Conservation (phyloP, 2,797 vertebrate species). For the Acanthopagrus latus region DNA sequence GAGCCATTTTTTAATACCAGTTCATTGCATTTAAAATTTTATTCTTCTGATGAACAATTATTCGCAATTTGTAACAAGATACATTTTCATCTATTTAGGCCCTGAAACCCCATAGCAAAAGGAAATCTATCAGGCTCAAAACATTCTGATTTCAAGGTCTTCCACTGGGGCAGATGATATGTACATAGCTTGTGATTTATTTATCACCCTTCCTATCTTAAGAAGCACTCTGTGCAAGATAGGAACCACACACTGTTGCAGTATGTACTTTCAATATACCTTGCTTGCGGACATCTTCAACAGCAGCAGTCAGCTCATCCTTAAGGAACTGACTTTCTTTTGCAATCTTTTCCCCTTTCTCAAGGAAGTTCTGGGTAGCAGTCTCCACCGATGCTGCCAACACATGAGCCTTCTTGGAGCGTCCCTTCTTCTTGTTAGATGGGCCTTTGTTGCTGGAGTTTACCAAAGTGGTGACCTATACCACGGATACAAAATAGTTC, state of each 20-base stretch:
- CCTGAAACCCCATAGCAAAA: slow-evolving; percentile 27
- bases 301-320: slow-evolving; percentile 95
- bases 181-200: slow-evolving; percentile 69
- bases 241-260: slow-evolving; percentile 43
- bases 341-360: slow-evolving; percentile 98
- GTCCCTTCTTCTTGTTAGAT: slow-evolving; percentile 98
- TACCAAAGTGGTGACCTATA: slow-evolving; percentile 96
- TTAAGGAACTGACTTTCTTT: slow-evolving; percentile 99
- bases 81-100: too few relatives aligned
- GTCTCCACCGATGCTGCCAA: slow-evolving; percentile 97
- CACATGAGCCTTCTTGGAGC: slow-evolving; percentile 99
- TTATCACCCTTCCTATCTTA: slow-evolving; percentile 60
- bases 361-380: slow-evolving; percentile 97
- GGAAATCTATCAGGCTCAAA: slow-evolving; percentile 44
- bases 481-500: slow-evolving; percentile 19
- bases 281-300: slow-evolving; percentile 99
- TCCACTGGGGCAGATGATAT: slow-evolving; percentile 59
- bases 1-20: too few relatives aligned
- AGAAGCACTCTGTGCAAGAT: slow-evolving; percentile 47
- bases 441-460: slow-evolving; percentile 99
- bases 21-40: too few relatives aligned
- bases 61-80: too few relatives aligned
- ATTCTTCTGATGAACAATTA: too few relatives aligned
- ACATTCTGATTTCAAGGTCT: slow-evolving; percentile 55
- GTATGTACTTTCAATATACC: slow-evolving; percentile 83